Percentiles rank a stretch among this genome's conserved stretches.
These are phyloP conservation scores for Epizoanthus stellaris DNA, from an alignment of 92 coral and sea anemone genomes.

Conservation along the genomic window DNA sequence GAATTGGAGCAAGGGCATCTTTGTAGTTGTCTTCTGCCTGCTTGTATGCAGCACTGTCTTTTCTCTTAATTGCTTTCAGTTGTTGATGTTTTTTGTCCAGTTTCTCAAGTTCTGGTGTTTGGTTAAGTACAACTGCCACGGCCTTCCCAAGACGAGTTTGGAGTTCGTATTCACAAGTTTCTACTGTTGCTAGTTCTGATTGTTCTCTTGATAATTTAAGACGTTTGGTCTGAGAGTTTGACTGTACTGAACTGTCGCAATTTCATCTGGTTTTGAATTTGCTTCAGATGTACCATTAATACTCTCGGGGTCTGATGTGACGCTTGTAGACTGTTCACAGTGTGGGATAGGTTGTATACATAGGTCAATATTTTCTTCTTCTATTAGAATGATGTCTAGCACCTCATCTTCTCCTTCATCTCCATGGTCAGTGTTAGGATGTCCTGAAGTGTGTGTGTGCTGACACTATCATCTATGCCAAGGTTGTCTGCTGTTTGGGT, in stretches of 20 bases:
- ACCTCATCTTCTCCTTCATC: background rate
- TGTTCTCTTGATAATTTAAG: no score
- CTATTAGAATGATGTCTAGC: conserved; percentile 1
- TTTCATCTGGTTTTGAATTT: background rate
- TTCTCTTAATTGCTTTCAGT: conserved; percentile 18
- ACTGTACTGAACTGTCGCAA: no score
- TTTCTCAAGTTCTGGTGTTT: conserved; percentile 26
- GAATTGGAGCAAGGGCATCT: conserved; percentile 34
- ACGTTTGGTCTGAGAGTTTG: no score
- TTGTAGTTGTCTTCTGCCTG: conserved; percentile 2
- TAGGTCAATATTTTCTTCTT: conserved; percentile 23
- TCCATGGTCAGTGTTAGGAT: background rate
- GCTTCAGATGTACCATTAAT: no score
- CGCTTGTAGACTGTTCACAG: background rate
- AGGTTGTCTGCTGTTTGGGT: background rate
- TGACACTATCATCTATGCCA: background rate
- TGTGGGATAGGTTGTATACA: background rate
- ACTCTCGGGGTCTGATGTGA: background rate
- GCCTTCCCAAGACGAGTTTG: conserved; percentile 56
- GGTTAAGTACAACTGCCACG: conserved; percentile 48
- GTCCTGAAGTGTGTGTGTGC: background rate
- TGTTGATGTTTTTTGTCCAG: conserved; percentile 41
- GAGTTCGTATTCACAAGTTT: background rate
- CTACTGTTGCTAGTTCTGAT: background rate
- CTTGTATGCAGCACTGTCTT: background rate